Conservation (phyloP, 2,888 invertebrate species). For the Eucera pruinosa region DNA sequence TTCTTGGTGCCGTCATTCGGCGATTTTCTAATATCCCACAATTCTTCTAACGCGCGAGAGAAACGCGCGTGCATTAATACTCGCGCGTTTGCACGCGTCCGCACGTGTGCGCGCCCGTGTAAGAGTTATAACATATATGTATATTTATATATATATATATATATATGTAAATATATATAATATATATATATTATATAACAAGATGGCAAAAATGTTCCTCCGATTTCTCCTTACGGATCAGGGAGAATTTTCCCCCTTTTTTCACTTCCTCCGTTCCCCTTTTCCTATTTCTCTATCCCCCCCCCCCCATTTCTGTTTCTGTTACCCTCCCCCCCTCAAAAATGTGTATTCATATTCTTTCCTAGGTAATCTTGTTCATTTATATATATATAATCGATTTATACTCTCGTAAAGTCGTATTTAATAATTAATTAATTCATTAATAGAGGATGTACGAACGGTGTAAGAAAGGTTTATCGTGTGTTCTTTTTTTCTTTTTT, state of each 20-base stretch:
- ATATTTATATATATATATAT: constrained; percentile 71
- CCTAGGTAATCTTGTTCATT: constrained; percentile 51
- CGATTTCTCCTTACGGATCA: constrained; percentile 51
- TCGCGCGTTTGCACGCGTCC: constrained; percentile 32
- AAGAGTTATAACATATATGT: constrained; percentile 63
- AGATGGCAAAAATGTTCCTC: constrained; percentile 79
- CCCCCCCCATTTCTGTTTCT: not conserved
- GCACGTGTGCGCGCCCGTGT: constrained; percentile 58
- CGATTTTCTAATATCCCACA: too few relatives aligned
- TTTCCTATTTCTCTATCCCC: constrained; percentile 13
- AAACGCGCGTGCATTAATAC: constrained; percentile 31
- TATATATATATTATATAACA: constrained; percentile 76
- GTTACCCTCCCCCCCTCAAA: not conserved
- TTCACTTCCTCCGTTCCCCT: not conserved
- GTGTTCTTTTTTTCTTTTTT: constrained; percentile 17
- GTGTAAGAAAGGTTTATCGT: constrained; percentile 83
- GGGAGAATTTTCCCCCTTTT: constrained; percentile 22
- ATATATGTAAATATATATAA: too few relatives aligned
- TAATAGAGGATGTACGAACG: constrained; percentile 83
- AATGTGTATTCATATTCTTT: constrained; percentile 14
- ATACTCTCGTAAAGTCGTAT: constrained; percentile 74
- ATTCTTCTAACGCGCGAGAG: not conserved
- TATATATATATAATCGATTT: constrained; percentile 64
- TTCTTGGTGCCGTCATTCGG: too few relatives aligned
- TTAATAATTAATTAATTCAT: constrained; percentile 49